phyloP scores from a whole-genome alignment of 2,113 vertebrate genomes.

The Podarcis raffonei region DNA sequence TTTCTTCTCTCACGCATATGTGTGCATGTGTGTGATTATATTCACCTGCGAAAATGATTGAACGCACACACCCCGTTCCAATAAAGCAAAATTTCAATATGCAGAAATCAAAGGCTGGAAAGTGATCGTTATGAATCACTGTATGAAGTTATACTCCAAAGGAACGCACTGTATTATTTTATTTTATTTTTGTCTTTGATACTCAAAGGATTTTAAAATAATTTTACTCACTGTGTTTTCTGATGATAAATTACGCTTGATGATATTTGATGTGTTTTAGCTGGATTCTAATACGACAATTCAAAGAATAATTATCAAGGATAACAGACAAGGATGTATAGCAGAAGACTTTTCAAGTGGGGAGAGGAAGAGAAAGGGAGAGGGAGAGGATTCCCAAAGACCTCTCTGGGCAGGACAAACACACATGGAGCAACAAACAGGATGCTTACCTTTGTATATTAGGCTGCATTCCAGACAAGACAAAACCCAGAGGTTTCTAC shows the following conservation, averaged over 20 bases:
- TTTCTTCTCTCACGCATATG: constrained; percentile 33
- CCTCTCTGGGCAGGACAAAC: background rate
- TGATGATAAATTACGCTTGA: constrained; percentile 72
- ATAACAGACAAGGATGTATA: constrained; percentile 50
- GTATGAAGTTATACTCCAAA: constrained; percentile 67
- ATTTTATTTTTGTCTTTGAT: constrained; percentile 57
- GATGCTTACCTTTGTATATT: too few relatives aligned
- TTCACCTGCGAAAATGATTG: constrained; percentile 51
- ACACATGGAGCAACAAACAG: too few relatives aligned
- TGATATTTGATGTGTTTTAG: constrained; percentile 62
- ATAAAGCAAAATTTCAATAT: constrained; percentile 63
- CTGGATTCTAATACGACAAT: constrained; percentile 47
- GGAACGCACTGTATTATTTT: constrained; percentile 39
- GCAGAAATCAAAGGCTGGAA: constrained; percentile 67
- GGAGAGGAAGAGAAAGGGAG: background rate
- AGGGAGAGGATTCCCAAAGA: constrained; percentile 4
- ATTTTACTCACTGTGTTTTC: constrained; percentile 64
- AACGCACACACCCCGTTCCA: constrained; percentile 46
- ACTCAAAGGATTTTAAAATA: constrained; percentile 67
- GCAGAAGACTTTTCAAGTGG: constrained; percentile 11
- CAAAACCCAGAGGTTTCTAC: background rate
- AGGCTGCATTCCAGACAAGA: background rate
- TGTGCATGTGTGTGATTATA: constrained; percentile 47
- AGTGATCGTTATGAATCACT: constrained; percentile 64
- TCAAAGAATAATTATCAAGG: constrained; percentile 58